These are phyloP conservation scores for Scophthalmus maximus DNA, from an alignment of 2,113 vertebrate genomes.

Conservation along the genomic window DNA sequence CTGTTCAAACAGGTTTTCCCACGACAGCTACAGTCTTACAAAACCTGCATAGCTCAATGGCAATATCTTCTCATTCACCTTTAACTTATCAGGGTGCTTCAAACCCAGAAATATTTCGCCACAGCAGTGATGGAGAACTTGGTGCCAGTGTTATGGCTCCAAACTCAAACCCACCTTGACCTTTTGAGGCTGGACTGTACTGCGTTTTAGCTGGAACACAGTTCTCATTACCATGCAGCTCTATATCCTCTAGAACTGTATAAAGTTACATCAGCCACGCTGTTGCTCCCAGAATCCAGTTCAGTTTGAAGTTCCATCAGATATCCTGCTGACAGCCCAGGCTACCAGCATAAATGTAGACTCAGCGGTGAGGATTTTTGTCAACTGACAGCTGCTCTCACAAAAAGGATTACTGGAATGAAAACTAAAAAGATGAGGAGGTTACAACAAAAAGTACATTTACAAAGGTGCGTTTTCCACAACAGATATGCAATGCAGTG, in stretches of 20 bases:
- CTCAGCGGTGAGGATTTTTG: conserved; percentile 12
- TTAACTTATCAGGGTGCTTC: background rate
- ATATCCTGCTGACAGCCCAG: conserved; percentile 27
- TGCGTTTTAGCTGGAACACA: background rate
- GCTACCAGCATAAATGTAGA: conserved; percentile 17
- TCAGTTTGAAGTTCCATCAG: conserved; percentile 17
- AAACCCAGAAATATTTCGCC: background rate
- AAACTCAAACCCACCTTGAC: conserved; percentile 9
- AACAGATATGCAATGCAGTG: too few relatives aligned
- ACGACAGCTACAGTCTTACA: too few relatives aligned
- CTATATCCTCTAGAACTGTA: background rate
- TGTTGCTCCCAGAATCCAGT: background rate
- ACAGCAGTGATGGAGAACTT: background rate
- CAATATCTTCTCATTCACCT: background rate
- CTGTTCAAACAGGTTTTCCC: too few relatives aligned
- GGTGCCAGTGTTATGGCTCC: background rate
- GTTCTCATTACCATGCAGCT: background rate
- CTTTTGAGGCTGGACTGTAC: conserved; percentile 6
- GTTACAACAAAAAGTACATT: background rate
- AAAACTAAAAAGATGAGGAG: background rate
- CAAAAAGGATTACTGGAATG: background rate
- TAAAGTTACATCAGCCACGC: background rate
- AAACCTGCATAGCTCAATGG: too few relatives aligned
- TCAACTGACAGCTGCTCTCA: background rate
- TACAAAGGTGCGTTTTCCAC: background rate